phyloP scores from a whole-genome alignment of 2,888 invertebrate species.

The Andrena bucephala region DNA sequence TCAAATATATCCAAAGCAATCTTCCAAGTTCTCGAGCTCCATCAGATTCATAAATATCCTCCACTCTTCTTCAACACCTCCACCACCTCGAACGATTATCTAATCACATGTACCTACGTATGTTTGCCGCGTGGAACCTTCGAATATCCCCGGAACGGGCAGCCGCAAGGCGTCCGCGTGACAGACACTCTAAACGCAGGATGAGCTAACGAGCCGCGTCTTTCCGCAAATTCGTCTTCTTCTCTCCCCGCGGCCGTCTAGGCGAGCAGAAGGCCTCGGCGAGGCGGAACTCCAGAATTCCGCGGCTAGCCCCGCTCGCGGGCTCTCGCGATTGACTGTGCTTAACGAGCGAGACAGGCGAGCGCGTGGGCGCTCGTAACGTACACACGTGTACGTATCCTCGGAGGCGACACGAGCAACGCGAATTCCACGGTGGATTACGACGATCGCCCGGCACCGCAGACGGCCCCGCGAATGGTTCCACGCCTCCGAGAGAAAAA shows the following conservation, averaged over 20 bases:
- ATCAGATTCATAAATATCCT: too few species aligned
- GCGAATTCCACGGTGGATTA: constrained; percentile 66
- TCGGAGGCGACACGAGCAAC: constrained; percentile 57
- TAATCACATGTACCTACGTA: background rate
- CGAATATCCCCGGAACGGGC: background rate
- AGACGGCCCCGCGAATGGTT: constrained; percentile 55
- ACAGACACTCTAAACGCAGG: background rate
- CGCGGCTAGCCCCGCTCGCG: constrained; percentile 28
- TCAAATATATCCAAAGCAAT: too few species aligned
- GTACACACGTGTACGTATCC: constrained; percentile 44
- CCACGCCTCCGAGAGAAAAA: constrained; percentile 60
- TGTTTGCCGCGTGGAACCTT: background rate
- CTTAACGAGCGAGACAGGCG: constrained; percentile 55
- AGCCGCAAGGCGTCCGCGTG: background rate
- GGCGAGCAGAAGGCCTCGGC: background rate
- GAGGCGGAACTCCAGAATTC: constrained; percentile 51
- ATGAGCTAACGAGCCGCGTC: background rate
- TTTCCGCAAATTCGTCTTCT: constrained; percentile 4
- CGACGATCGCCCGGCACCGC: constrained; percentile 49
- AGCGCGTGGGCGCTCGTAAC: constrained; percentile 46
- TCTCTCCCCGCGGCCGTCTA: too few species aligned
- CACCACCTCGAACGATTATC: too few species aligned
- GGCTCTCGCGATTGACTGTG: constrained; percentile 51
- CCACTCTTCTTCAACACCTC: too few species aligned
- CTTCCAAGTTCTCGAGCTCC: too few species aligned